These are phyloP conservation scores for Synergus umbraculus DNA, from an alignment of 2,888 invertebrate species.

Conservation along the genomic window DNA sequence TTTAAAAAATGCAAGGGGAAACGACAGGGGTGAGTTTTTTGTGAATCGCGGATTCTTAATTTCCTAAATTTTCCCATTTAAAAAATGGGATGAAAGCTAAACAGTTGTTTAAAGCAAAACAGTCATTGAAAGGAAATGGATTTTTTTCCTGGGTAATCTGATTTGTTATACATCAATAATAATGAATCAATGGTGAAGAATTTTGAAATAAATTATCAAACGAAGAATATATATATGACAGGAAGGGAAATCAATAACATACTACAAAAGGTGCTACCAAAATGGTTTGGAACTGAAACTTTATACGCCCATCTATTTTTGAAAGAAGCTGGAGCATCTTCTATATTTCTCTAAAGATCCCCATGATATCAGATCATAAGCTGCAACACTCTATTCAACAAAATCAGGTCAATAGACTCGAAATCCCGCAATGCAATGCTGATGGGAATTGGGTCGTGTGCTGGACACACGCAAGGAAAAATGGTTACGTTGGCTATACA, in stretches of 20 bases:
- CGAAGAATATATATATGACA: neutral
- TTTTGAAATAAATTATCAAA: neutral
- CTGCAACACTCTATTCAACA: slow-evolving; percentile 49
- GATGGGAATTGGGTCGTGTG: slow-evolving; percentile 69
- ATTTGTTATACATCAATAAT: neutral
- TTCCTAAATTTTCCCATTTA: neutral
- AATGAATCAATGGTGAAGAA: neutral
- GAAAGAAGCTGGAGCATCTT: slow-evolving; percentile 25
- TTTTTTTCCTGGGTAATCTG: neutral
- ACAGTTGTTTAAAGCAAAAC: slow-evolving; percentile 3
- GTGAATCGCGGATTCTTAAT: neutral
- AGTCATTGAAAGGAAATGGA: neutral
- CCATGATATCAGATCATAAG: neutral
- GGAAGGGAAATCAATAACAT: slow-evolving; percentile 1
- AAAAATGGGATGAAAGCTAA: neutral
- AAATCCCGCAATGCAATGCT: slow-evolving; percentile 44
- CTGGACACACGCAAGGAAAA: slow-evolving; percentile 66
- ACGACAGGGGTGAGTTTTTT: neutral
- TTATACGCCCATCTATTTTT: slow-evolving; percentile 1
- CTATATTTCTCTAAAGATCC: slow-evolving; percentile 5
- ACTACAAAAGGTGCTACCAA: neutral
- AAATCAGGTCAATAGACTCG: slow-evolving; percentile 67
- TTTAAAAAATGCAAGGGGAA: neutral
- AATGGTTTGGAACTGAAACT: neutral
- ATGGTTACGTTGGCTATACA: slow-evolving; percentile 54